These are phyloP conservation scores for Toxotes lorentzi DNA, from an alignment of 2,797 vertebrate genomes.

Conservation along the genomic window DNA sequence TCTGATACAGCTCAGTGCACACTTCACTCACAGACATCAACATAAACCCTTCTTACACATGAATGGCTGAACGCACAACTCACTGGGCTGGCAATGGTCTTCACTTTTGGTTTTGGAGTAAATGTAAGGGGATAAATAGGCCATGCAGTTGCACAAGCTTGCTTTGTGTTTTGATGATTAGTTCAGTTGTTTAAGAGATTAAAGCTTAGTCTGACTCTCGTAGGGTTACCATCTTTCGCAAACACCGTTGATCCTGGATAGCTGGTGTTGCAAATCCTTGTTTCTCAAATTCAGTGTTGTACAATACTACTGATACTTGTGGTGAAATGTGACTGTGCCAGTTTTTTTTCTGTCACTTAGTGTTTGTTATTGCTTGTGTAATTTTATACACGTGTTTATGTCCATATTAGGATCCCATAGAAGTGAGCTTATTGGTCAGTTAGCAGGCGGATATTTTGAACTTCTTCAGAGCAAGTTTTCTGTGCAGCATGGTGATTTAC, in stretches of 20 bases:
- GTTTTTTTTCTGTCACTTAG: no score
- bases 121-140: neutral
- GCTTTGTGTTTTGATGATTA: neutral
- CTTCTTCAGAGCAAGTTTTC: neutral
- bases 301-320: neutral
- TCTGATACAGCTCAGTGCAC: constrained; percentile 23
- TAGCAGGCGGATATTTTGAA: neutral
- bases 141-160: neutral
- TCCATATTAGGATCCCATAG: neutral
- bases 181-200: neutral
- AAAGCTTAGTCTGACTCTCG: neutral
- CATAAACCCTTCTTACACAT: constrained; percentile 25
- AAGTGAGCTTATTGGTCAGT: neutral
- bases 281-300: neutral
- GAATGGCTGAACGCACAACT: constrained; percentile 13
- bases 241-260: neutral
- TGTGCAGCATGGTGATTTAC: neutral
- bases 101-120: neutral
- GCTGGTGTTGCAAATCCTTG: neutral
- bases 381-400: neutral
- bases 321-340: neutral
- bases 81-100: constrained; percentile 14
- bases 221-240: neutral
- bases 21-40: constrained; percentile 28
- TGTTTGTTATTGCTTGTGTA: neutral